Evolutionary conservation across 2,888 invertebrate genomes (phyloP).

Genomic region (Watsonalla cultraria): DNA sequence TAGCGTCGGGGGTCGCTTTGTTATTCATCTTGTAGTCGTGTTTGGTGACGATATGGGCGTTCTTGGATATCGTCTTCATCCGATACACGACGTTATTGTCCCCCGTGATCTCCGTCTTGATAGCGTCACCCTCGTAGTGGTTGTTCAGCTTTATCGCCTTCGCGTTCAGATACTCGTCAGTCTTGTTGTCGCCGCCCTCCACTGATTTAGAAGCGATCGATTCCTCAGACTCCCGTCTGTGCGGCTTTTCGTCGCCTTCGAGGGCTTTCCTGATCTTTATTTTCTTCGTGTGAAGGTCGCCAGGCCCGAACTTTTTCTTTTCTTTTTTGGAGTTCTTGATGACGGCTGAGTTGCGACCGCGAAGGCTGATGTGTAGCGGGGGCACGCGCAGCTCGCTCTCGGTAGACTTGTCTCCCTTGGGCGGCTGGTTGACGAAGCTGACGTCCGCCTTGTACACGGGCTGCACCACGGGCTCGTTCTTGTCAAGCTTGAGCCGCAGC

Average conservation of each 20-base stretch:
- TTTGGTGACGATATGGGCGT: slow-evolving; percentile 73
- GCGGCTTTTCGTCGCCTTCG: slow-evolving; percentile 57
- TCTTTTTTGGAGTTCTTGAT: slow-evolving; percentile 88
- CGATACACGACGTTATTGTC: slow-evolving; percentile 66
- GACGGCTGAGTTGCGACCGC: slow-evolving; percentile 91
- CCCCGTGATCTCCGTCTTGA: slow-evolving; percentile 62
- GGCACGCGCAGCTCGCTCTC: slow-evolving; percentile 90
- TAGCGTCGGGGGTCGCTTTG: slow-evolving; percentile 58
- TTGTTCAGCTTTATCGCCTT: slow-evolving; percentile 64
- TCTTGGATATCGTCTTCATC: slow-evolving; percentile 72
- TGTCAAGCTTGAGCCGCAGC: slow-evolving; percentile 88
- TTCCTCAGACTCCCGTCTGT: slow-evolving; percentile 57
- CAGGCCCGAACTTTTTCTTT: slow-evolving; percentile 76
- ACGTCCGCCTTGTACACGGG: slow-evolving; percentile 90
- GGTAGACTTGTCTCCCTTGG: slow-evolving; percentile 63
- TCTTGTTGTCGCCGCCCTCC: slow-evolving; percentile 58
- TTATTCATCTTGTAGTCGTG: slow-evolving; percentile 63
- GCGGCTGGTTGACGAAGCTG: slow-evolving; percentile 81
- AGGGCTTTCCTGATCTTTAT: slow-evolving; percentile 69
- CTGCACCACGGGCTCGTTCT: slow-evolving; percentile 87
- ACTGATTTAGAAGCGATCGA: slow-evolving; percentile 50
- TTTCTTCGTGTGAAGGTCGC: slow-evolving; percentile 74
- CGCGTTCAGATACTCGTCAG: slow-evolving; percentile 63
- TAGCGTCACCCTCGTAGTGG: slow-evolving; percentile 57
- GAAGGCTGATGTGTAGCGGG: slow-evolving; percentile 91